Percentiles rank a stretch among this genome's conserved stretches.
These are phyloP conservation scores for Falco columbarius DNA, from an alignment of 2,797 vertebrate genomes.

Conservation along the genomic window DNA sequence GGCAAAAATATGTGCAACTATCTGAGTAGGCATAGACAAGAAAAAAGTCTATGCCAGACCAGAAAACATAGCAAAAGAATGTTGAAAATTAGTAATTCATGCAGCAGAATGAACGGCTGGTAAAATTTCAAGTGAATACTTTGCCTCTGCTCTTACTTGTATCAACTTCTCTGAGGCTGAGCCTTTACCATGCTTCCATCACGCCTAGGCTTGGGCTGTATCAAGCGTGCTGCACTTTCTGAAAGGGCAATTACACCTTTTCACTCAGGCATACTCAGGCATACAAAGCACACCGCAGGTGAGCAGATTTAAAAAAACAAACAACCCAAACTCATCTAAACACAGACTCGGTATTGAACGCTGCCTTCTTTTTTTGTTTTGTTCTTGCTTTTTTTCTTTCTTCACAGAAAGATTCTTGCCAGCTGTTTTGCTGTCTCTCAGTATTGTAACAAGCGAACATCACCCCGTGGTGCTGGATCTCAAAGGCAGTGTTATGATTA, in stretches of 20 bases:
- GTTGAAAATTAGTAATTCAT: not conserved
- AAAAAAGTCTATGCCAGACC: not conserved
- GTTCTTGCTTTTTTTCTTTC: not conserved
- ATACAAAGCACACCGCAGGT: not conserved
- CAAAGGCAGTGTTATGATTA: not conserved
- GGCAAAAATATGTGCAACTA: not conserved
- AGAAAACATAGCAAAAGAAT: not conserved
- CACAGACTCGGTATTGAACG: not conserved
- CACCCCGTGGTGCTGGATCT: not conserved
- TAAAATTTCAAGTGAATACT: not conserved
- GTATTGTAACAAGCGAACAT: not conserved
- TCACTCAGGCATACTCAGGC: not conserved
- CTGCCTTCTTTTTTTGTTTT: not conserved
- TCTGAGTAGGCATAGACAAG: not conserved
- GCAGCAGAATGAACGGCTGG: not conserved
- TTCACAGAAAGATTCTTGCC: not conserved
- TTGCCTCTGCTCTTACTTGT: not conserved
- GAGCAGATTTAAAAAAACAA: not conserved
- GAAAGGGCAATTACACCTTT: not conserved
- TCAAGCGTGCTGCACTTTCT: not conserved
- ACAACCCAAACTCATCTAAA: not conserved
- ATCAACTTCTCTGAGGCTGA: not conserved
- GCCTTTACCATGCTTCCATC: not conserved
- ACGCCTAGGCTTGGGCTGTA: not conserved
- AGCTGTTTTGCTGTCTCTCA: constrained; percentile 1